Percentiles rank a stretch among this genome's conserved stretches.
phyloP scores from a whole-genome alignment of 2,888 invertebrate species.

The Microplitis deprimator region DNA sequence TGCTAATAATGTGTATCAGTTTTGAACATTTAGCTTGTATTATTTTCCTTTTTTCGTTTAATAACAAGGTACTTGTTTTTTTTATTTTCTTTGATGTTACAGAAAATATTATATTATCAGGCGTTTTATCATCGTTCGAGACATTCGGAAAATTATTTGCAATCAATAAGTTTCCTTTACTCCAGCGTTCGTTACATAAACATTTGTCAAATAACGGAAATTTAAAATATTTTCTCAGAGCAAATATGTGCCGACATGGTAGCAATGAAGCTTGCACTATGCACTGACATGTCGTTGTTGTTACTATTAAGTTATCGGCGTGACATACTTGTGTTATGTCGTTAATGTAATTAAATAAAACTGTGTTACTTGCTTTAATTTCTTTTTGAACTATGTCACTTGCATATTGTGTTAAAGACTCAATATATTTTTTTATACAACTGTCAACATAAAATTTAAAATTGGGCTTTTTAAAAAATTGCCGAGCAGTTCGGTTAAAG shows the following conservation, averaged over 20 bases:
- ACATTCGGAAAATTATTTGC: not conserved
- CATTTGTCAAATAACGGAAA: not conserved
- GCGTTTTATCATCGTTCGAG: not conserved
- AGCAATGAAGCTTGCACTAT: not conserved
- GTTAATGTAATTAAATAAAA: not conserved
- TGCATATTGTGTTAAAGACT: conserved; percentile 6
- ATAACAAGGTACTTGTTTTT: not conserved
- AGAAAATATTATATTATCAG: not conserved
- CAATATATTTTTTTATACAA: not conserved
- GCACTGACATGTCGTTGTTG: not conserved
- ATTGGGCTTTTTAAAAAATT: not conserved
- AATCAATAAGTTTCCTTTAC: not conserved
- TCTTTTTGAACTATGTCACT: not conserved
- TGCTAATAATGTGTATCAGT: not conserved
- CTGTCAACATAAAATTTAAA: not conserved
- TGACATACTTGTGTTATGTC: not conserved
- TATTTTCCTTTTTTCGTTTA: not conserved
- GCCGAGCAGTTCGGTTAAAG: not conserved
- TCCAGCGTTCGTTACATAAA: not conserved
- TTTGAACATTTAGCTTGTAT: not conserved
- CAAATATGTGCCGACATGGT: conserved; percentile 2
- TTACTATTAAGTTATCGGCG: not conserved
- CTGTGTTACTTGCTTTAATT: not conserved
- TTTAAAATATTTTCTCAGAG: not conserved
- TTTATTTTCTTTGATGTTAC: not conserved